Base-by-base conservation (phyloP, 2,113 vertebrate genomes). In the Coturnix japonica region DNA sequence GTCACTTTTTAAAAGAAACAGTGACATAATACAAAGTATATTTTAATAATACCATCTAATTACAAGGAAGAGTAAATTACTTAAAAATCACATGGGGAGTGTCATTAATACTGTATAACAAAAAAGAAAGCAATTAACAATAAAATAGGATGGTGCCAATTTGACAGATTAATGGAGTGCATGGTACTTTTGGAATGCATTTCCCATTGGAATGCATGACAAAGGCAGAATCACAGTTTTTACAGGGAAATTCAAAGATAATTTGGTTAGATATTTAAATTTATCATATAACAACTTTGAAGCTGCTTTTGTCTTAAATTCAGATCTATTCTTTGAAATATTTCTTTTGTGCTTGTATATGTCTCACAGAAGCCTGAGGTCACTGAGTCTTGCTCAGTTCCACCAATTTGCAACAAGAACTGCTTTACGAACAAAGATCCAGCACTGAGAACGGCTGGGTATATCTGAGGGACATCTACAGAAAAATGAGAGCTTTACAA, bases 101-200 rank as follows among this genome's bases (percentile, higher is more conserved):
- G 8, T 72, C 46, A 83, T 74, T 9, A 2, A 11, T 74, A 67
- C 5, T 0, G 0, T 15, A 25, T 64, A 92, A 87, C 33, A 72
- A 57, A 89, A 67, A 67, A 60, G 37, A 69, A 10, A 72, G 2
- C 53, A 87, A 84, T 69, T 72, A 81, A 15, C 26, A 72, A 26
- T 64, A 75, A 93, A 75, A 92, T 22, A 84, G 13, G 30, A 57
- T 47, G n/a, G 6, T 86, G 35, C 49, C 6, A 35, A 69, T 89
- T 89, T 93, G 83, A 87, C 73, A 78, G 66, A 67, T n/a, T 93
- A 92, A 90, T 75, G 47, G 18, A 81, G 39, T 67, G 39, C 33
- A 21, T 35, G 37, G 57, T 12, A 79, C 31, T 64, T 0, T 0
- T 20, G 33, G 43, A 84, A 89, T 12, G 17, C 30, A 74, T 85